phyloP scores from a whole-genome alignment of 64 coral and sea anemone genomes.

The Dendrophyllia cribrosa region DNA sequence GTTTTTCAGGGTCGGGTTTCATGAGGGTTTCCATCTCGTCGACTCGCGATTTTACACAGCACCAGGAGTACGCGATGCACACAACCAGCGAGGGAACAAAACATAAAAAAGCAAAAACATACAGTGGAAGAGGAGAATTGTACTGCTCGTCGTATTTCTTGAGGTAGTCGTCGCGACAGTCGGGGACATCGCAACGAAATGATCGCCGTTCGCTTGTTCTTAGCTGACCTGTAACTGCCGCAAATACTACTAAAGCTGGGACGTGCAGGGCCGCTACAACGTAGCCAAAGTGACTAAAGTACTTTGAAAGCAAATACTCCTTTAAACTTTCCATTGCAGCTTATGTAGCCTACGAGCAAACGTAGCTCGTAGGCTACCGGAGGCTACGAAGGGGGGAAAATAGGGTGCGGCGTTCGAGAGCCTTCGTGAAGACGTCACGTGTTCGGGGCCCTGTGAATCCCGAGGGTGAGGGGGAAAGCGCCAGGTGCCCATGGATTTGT shows the following conservation, averaged over 20 bases:
- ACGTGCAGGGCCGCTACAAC: conserved; percentile 6
- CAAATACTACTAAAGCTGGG: background rate
- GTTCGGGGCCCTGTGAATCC: no score
- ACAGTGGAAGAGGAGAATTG: conserved; percentile 36
- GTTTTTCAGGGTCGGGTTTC: conserved; percentile 12
- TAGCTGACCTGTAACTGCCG: background rate
- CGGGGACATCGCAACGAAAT: conserved; percentile 21
- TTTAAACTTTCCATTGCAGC: conserved; percentile 14
- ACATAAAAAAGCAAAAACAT: conserved; percentile 12
- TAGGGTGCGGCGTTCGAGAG: no score
- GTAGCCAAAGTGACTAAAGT: conserved; percentile 32
- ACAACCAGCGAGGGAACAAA: background rate
- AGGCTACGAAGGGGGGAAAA: no score
- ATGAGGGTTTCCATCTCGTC: conserved; percentile 39
- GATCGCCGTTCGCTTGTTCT: conserved; percentile 17
- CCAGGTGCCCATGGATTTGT: no score
- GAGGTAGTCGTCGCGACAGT: background rate
- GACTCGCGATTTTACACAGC: conserved; percentile 30
- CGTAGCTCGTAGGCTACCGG: no score
- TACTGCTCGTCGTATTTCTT: conserved; percentile 15
- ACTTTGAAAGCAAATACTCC: conserved; percentile 18
- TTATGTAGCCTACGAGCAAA: no score
- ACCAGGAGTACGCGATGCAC: conserved; percentile 30
- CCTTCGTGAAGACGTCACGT: no score
- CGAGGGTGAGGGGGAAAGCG: no score